Base-by-base conservation (phyloP, 2,888 invertebrate species). In the Cheilosia grossa region DNA sequence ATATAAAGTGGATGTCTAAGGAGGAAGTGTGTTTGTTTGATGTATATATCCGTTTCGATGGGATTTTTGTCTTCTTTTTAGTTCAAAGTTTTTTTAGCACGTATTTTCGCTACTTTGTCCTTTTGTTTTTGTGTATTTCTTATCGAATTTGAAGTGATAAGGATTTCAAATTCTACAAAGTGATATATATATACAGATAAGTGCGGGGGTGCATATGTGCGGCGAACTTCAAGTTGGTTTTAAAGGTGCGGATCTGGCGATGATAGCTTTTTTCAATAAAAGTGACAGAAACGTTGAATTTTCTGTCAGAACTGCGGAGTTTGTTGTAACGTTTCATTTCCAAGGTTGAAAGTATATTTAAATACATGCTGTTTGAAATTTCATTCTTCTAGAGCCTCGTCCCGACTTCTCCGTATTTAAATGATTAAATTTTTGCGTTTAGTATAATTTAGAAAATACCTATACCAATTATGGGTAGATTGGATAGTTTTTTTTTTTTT, bases 1-100 rank as follows among this genome's bases (percentile, higher is more conserved):
- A 37, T 33, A 77, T 53, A 61, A 67, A 51, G 42, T 54, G 21
- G 15, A 61, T 61, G 61, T 63, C 24, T 21, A 37, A 44, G 59
- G 44, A 21, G 21, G 58, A 37, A 7, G 59, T 37, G n/a, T 7
- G 9, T 51, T 64, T 49, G 19, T 53, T 13, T 47, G 49, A 64
- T 51, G 9, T 27, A 37, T 37, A 13, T 37, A 51, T 37, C 64
- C 51, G 51, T 64, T 64, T 51, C 51, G 53, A 40, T 24, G 5
- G 53, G 37, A 37, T 64, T 64, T 64, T 51, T 3, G 15, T 47
- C 17, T 19, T 15, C 15, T 42, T 1, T 42, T 9, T 4, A 24
- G 6, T n/a, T 9, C n/a, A 21, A 51, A 42, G 37, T 40, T 58
- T 58, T 13, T 10, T 27, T 17, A 42, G 24, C 24, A 59, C 42